Base-by-base conservation (phyloP, 2,113 vertebrate genomes). In the Thunnus thynnus region DNA sequence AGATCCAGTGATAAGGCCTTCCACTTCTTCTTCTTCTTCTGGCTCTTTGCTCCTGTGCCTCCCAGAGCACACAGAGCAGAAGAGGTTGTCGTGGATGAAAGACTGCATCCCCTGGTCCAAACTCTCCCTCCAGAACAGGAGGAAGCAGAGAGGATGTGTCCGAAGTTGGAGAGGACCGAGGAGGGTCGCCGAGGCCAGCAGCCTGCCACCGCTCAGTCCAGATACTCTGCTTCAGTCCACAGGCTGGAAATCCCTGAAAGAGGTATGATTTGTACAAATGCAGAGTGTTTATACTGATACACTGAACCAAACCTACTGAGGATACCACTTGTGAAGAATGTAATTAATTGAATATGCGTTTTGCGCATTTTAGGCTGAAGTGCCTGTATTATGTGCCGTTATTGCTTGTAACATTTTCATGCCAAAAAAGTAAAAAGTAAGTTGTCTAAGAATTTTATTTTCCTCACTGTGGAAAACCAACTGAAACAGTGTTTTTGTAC, bases 31-130 rank as follows among this genome's bases (percentile, higher is more conserved):
- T 32, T 32, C 32, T 36, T 41, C 32, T 12, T 65, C 30, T 10
- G 58, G 20, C 20, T 36, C 54, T 55, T 9, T 55, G n/a, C 61
- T 72, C 0, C 9, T 67, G 9, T 75, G 63, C 63, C 79, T 96
- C 84, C 80, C 88, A 14, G 93, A 94, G 55, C 74, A 75, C 78
- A 71, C 95, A 50, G 96, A 98, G 88, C 90, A 94, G 57, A 99
- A 94, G 86, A 95, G 96, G 80, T 83, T 95, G 87, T 76, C 85
- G 0, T 99, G 98, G 98, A 95, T 97, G 92, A 95, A 90, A 32
- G 93, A 92, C 10, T 97, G 93, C 87, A 91, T 90, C 82, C 80
- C 96, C 7, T 99, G 98, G 97, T 91, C 93, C 82, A 93, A 94
- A 92, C 93, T 96, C 75, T 91, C 92, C 46, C 88, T 92, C 32